Conservation (phyloP, 2,888 invertebrate genomes). For the Ferdinandea cuprea region DNA sequence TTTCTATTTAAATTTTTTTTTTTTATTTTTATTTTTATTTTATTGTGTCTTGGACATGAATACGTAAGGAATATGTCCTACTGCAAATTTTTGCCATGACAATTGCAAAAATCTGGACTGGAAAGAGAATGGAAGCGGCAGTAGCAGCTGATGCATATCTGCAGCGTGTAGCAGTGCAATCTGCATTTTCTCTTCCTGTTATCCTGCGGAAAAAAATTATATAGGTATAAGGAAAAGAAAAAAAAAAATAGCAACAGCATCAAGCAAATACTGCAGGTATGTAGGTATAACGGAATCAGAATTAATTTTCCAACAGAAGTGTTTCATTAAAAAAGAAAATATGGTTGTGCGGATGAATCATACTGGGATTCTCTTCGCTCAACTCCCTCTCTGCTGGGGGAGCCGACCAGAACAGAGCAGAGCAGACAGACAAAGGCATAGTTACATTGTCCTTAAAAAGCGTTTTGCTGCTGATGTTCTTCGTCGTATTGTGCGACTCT, state of each 20-base stretch:
- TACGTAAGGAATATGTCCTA: constrained; percentile 35
- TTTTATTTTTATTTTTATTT: constrained; percentile 38
- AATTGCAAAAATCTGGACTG: constrained; percentile 40
- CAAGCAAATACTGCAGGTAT: constrained; percentile 16
- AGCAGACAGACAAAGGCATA: constrained; percentile 67
- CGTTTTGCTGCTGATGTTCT: constrained; percentile 55
- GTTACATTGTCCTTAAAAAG: constrained; percentile 72
- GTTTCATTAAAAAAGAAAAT: constrained; percentile 72
- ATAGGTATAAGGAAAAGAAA: constrained; percentile 15
- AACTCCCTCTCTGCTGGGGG: neutral
- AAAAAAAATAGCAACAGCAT: constrained; percentile 15
- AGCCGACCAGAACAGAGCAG: no score
- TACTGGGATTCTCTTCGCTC: constrained; percentile 32
- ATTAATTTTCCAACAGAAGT: constrained; percentile 69
- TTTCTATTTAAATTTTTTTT: constrained; percentile 10
- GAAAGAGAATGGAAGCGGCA: constrained; percentile 1
- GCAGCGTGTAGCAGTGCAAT: constrained; percentile 50
- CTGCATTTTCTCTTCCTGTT: constrained; percentile 62
- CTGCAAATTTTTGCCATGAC: constrained; percentile 45
- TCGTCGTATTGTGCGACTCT: constrained; percentile 12
- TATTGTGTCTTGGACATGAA: constrained; percentile 70
- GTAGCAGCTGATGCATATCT: constrained; percentile 41
- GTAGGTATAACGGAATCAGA: constrained; percentile 47
- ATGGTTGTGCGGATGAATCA: constrained; percentile 55
- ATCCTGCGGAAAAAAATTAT: constrained; percentile 73